A percentile compares a stretch with the other conserved stretches of the same genome.
phyloP scores from a whole-genome alignment of 2,888 invertebrate genomes.

The Phortica magna region DNA sequence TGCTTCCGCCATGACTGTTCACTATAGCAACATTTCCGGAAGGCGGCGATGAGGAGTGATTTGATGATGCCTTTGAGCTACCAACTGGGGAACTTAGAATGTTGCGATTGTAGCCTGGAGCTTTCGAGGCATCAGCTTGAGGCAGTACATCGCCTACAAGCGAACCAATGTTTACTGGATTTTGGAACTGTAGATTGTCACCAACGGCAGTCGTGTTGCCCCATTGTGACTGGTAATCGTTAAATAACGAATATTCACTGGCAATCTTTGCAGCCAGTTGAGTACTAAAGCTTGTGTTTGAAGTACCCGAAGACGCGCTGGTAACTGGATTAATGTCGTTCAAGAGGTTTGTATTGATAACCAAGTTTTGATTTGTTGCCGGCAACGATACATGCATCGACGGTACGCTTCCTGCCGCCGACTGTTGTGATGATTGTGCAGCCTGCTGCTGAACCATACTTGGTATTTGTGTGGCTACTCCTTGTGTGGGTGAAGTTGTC shows the following conservation, averaged over 20 bases:
- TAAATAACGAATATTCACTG: conserved; percentile 91
- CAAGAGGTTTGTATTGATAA: conserved; percentile 63
- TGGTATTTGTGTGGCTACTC: background rate
- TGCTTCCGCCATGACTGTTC: conserved; percentile 42
- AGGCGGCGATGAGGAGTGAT: conserved; percentile 80
- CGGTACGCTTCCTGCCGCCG: conserved; percentile 35
- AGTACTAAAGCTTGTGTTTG: conserved; percentile 65
- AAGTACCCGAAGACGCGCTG: conserved; percentile 42
- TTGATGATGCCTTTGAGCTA: conserved; percentile 82
- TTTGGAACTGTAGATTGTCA: conserved; percentile 45
- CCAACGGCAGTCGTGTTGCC: conserved; percentile 77
- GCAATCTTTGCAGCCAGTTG: conserved; percentile 74
- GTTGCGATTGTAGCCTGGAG: conserved; percentile 90
- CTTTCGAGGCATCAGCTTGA: conserved; percentile 91
- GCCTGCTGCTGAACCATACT: conserved; percentile 14
- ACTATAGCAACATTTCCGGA: conserved; percentile 59
- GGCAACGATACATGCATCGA: conserved; percentile 56
- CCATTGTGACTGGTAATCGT: conserved; percentile 82
- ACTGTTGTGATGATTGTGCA: conserved; percentile 15
- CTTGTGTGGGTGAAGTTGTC: conserved; percentile 52
- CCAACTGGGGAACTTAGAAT: conserved; percentile 88
- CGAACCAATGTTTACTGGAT: conserved; percentile 30
- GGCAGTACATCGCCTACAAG: conserved; percentile 75
- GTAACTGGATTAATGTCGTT: conserved; percentile 55
- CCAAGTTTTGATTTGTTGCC: conserved; percentile 59